phyloP scores from a whole-genome alignment of 2,888 invertebrate genomes.

The Macrophya alboannulata region DNA sequence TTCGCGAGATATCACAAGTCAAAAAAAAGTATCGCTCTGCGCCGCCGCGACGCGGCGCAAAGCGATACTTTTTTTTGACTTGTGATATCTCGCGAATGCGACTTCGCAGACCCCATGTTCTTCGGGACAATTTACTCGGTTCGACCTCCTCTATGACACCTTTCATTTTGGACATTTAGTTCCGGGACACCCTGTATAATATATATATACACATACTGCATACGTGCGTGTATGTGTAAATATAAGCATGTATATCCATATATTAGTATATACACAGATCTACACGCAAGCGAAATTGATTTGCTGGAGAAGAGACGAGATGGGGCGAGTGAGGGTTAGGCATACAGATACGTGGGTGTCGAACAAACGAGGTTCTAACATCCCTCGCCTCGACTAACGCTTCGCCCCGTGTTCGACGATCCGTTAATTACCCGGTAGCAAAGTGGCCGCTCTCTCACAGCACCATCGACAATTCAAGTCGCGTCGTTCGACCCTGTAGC shows the following conservation, averaged over 20 bases:
- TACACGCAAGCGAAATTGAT: conserved; percentile 57
- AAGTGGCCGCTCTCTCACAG: conserved; percentile 43
- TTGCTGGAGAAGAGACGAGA: conserved; percentile 67
- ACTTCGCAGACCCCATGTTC: too few species aligned
- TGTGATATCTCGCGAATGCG: too few species aligned
- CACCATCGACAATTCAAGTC: conserved; percentile 48
- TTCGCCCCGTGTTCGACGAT: conserved; percentile 52
- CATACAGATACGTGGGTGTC: conserved; percentile 41
- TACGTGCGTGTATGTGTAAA: too few species aligned
- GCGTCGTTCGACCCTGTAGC: conserved; percentile 30
- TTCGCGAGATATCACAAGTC: too few species aligned
- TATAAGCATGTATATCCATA: too few species aligned
- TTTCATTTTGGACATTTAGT: too few species aligned
- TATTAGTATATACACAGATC: not conserved
- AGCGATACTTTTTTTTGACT: too few species aligned
- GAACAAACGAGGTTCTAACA: conserved; percentile 52
- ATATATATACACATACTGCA: not conserved
- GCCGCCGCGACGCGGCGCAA: too few species aligned
- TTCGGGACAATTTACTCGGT: too few species aligned
- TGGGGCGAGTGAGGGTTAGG: conserved; percentile 62
- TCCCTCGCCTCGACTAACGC: conserved; percentile 43
- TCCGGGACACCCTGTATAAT: not conserved
- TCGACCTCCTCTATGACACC: too few species aligned
- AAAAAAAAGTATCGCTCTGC: too few species aligned
- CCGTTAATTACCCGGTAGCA: conserved; percentile 54